Percentiles rank a stretch among this genome's conserved stretches.
phyloP scores from a whole-genome alignment of 2,113 vertebrate species.

The Phrynosoma blainvillii region DNA sequence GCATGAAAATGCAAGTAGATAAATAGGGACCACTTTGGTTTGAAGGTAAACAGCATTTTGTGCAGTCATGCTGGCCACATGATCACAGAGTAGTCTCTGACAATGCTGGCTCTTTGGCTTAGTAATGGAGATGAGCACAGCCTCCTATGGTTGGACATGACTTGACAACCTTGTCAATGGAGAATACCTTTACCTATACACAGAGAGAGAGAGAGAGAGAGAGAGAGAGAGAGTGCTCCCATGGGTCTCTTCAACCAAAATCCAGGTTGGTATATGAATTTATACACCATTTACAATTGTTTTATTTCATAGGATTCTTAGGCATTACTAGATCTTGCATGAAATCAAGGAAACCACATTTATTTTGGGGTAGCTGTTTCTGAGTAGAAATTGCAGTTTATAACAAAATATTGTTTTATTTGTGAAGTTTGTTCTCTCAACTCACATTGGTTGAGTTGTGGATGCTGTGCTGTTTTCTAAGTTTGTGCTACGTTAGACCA shows the following conservation, averaged over 20 bases:
- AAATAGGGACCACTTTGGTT: too few species aligned
- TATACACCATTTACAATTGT: neutral
- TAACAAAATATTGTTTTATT: neutral
- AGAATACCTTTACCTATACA: too few species aligned
- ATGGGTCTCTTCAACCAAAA: neutral
- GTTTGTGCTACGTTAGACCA: neutral
- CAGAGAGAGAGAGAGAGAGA: too few species aligned
- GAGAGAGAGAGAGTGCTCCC: too few species aligned
- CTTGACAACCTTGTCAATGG: too few species aligned
- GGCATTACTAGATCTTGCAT: neutral
- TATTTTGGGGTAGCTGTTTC: neutral
- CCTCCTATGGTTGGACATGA: too few species aligned
- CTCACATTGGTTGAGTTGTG: neutral
- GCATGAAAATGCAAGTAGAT: too few species aligned
- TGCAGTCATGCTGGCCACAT: too few species aligned
- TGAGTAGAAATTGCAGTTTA: neutral
- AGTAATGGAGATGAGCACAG: too few species aligned
- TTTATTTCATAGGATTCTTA: neutral
- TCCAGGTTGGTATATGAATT: neutral
- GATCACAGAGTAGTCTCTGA: too few species aligned
- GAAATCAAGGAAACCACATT: neutral
- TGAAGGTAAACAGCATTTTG: too few species aligned
- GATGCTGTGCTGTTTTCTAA: neutral
- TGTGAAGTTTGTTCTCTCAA: neutral
- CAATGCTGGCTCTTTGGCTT: too few species aligned